These are phyloP conservation scores for Crocidura indochinensis DNA, from an alignment of 2,797 vertebrate species.

Conservation along the genomic window DNA sequence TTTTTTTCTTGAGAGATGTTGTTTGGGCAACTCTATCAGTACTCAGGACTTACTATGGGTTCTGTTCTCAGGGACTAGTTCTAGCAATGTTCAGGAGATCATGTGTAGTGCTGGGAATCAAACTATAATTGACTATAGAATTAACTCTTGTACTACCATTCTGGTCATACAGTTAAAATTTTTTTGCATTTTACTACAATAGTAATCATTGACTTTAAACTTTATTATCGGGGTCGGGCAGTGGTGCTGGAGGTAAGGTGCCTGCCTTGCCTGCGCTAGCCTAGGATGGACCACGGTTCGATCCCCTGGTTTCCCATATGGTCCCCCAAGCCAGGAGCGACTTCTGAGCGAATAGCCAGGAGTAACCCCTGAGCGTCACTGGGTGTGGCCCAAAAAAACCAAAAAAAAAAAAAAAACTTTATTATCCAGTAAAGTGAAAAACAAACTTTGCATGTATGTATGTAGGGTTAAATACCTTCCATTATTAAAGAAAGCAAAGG, in stretches of 20 bases:
- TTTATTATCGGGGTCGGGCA: no score
- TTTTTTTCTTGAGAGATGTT: background rate
- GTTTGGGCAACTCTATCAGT: background rate
- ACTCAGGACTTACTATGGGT: background rate
- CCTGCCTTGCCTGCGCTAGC: no score
- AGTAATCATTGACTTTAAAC: background rate
- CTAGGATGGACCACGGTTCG: no score
- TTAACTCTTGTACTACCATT: background rate
- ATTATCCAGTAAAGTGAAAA: slow-evolving; percentile 14
- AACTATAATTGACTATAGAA: background rate
- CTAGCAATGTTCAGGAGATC: background rate
- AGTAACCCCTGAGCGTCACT: no score
- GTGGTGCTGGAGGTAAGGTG: no score
- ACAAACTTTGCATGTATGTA: slow-evolving; percentile 18
- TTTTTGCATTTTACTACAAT: background rate
- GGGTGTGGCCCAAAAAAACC: no score
- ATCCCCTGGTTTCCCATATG: no score
- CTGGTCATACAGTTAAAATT: slow-evolving; percentile 1
- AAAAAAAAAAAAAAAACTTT: no score
- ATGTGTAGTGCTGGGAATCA: no score
- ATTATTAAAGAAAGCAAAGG: slow-evolving; percentile 17
- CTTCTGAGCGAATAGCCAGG: no score
- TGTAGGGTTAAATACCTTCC: background rate
- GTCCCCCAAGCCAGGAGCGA: no score
- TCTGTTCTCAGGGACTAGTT: background rate